A percentile compares a stretch with the other conserved stretches of the same genome.
These are phyloP conservation scores for Plumapathes pennacea DNA, from an alignment of 92 coral and sea anemone species.

Conservation along the genomic window DNA sequence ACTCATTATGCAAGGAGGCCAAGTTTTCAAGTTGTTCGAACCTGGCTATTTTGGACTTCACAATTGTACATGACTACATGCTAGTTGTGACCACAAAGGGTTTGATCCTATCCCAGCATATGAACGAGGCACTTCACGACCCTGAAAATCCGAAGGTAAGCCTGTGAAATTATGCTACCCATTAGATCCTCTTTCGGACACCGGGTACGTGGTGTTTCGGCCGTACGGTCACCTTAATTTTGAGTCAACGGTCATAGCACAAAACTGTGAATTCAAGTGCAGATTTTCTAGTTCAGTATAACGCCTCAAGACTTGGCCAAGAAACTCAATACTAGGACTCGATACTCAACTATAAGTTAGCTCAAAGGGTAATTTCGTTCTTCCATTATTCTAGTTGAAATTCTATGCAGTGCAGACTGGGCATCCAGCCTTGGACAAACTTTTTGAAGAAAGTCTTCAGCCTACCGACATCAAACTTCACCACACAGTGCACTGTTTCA, in stretches of 20 bases:
- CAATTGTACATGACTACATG: slow-evolving; percentile 59
- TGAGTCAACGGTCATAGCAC: too few species aligned
- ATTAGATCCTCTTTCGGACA: not conserved
- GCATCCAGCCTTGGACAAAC: slow-evolving; percentile 42
- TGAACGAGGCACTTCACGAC: slow-evolving; percentile 29
- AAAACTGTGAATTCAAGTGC: too few species aligned
- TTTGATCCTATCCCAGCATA: slow-evolving; percentile 57
- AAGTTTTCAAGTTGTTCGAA: slow-evolving; percentile 56
- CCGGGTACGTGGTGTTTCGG: too few species aligned
- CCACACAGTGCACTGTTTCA: slow-evolving; percentile 68
- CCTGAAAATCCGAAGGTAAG: slow-evolving; percentile 21
- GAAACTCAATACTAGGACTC: too few species aligned
- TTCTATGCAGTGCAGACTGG: slow-evolving; percentile 44
- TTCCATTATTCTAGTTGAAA: slow-evolving; percentile 32
- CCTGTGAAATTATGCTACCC: not conserved
- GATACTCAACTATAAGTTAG: too few species aligned
- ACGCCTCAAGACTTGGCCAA: too few species aligned
- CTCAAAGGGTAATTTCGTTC: too few species aligned
- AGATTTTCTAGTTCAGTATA: too few species aligned
- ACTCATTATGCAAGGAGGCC: slow-evolving; percentile 75
- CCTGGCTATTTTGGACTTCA: slow-evolving; percentile 64
- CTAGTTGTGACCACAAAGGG: slow-evolving; percentile 82
- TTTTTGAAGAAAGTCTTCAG: slow-evolving; percentile 26
- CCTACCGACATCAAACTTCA: slow-evolving; percentile 46
- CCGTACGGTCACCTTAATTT: too few species aligned